A percentile compares a stretch with the other conserved stretches of the same genome.
These are phyloP conservation scores for Corythornis leucogaster DNA, from an alignment of 2,797 vertebrate species.

Conservation along the genomic window DNA sequence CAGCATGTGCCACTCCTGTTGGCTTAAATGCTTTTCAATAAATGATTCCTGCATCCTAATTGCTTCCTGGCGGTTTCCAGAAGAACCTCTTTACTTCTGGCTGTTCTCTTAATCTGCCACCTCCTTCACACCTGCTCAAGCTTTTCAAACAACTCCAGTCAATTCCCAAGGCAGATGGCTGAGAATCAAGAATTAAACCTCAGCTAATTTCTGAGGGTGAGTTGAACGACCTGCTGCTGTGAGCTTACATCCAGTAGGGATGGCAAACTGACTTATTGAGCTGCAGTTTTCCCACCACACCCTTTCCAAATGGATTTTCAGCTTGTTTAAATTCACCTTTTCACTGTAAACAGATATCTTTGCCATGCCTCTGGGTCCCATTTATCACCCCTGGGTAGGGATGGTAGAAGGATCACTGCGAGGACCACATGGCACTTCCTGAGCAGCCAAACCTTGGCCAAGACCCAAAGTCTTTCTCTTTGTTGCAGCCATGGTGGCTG, in stretches of 20 bases:
- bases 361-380: accelerated
- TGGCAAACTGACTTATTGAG: background rate
- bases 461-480: background rate
- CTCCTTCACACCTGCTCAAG: constrained; percentile 58
- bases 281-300: background rate
- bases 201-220: constrained; percentile 33
- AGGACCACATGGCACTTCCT: background rate
- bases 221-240: background rate
- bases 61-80: constrained; percentile 48
- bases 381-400: background rate
- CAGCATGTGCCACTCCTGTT: constrained; percentile 38
- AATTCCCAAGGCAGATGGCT: constrained; percentile 36
- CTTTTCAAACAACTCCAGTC: constrained; percentile 47
- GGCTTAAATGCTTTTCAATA: constrained; percentile 52
- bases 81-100: constrained; percentile 29
- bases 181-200: constrained; percentile 32
- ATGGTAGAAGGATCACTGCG: background rate
- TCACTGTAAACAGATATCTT: background rate
- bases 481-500: background rate
- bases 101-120: constrained; percentile 67
- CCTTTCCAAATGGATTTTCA: background rate
- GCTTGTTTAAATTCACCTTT: background rate
- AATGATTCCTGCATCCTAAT: constrained; percentile 55
- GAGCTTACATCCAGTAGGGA: background rate
- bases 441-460: background rate